These are phyloP conservation scores for Tachypleus tridentatus DNA, from an alignment of 1,140 invertebrate genomes.

Conservation along the genomic window DNA sequence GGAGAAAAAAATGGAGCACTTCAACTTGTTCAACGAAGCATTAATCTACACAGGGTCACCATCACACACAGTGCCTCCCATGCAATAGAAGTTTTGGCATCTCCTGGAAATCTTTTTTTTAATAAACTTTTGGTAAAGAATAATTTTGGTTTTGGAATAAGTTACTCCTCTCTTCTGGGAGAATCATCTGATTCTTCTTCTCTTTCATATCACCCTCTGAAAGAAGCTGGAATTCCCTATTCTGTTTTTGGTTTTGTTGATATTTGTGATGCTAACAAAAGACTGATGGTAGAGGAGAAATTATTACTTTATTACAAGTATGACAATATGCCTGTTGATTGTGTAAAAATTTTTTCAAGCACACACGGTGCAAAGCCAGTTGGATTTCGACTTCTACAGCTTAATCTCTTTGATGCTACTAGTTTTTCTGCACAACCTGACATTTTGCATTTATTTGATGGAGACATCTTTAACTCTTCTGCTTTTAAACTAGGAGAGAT, in stretches of 20 bases:
- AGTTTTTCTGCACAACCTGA: conserved; percentile 65
- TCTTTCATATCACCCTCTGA: conserved; percentile 55
- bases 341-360: conserved; percentile 92
- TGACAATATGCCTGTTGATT: conserved; percentile 88
- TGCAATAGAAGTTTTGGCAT: conserved; percentile 82
- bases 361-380: conserved; percentile 68
- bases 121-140: conserved; percentile 50
- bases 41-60: conserved; percentile 48
- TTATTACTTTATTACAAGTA: conserved; percentile 95
- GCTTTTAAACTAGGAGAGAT: conserved; percentile 56
- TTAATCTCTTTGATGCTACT: conserved; percentile 86
- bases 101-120: conserved; percentile 54
- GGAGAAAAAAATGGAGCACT: conserved; percentile 88
- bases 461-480: conserved; percentile 77
- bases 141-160: conserved; percentile 79
- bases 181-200: conserved; percentile 57
- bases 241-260: conserved; percentile 90
- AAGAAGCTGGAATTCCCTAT: conserved; percentile 76
- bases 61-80: conserved; percentile 75
- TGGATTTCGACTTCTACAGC: conserved; percentile 77
- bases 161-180: conserved; percentile 74
- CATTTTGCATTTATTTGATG: conserved; percentile 76
- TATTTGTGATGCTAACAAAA: conserved; percentile 89
- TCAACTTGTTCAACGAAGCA: conserved; percentile 51
- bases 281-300: conserved; percentile 75